Conservation (phyloP, 2,113 vertebrate species). For the Corythaeola cristata region DNA sequence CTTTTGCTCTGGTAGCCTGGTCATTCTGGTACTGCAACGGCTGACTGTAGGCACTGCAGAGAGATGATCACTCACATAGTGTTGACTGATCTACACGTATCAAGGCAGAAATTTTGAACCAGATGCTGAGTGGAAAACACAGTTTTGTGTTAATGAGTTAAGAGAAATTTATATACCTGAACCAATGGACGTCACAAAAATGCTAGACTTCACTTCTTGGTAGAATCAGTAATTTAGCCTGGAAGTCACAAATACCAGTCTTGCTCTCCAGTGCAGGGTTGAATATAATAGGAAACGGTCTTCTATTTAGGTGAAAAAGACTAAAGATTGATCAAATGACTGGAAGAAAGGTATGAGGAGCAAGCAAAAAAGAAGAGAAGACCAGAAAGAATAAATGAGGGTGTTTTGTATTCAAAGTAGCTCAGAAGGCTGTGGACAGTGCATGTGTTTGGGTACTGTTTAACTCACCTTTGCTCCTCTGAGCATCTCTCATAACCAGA, state of each 20-base stretch:
- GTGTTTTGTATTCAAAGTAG: background rate
- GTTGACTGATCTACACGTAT: background rate
- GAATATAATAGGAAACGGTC: background rate
- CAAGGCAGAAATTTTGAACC: background rate
- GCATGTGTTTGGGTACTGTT: background rate
- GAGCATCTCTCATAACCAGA: background rate
- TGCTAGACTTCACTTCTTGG: background rate
- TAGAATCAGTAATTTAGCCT: background rate
- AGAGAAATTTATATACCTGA: background rate
- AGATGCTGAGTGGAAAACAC: background rate
- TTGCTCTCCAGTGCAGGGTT: background rate
- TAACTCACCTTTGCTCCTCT: background rate
- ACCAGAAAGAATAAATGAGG: background rate
- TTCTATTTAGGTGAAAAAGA: background rate
- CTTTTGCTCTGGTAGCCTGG: background rate
- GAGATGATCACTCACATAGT: background rate
- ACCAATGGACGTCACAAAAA: background rate
- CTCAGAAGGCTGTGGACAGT: background rate
- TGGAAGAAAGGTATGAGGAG: background rate
- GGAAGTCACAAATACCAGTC: background rate
- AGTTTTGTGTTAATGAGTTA: background rate
- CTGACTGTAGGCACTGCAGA: background rate
- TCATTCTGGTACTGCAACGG: background rate
- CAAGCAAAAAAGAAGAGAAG: background rate
- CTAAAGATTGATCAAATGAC: background rate